Conservation (phyloP, 2,113 vertebrate genomes). For the Chroicocephalus ridibundus region DNA sequence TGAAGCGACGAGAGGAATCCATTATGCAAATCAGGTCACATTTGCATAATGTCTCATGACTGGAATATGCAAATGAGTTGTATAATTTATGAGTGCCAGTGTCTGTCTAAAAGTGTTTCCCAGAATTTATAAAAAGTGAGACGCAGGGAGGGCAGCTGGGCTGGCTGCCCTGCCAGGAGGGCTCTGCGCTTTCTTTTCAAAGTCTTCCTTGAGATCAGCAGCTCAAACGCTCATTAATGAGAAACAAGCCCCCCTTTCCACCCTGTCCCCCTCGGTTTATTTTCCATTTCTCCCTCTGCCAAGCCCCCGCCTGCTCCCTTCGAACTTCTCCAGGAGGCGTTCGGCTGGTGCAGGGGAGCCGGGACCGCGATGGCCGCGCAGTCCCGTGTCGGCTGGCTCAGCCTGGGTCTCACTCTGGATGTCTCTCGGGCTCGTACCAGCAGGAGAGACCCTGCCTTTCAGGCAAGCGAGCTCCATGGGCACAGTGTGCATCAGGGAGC, state of each 20-base stretch:
- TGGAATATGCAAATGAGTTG: slow-evolving; percentile 92
- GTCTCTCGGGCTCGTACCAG: background rate
- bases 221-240: slow-evolving; percentile 18
- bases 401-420: background rate
- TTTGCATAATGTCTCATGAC: slow-evolving; percentile 98
- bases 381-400: background rate
- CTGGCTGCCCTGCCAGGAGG: slow-evolving; percentile 54
- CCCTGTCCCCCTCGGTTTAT: background rate
- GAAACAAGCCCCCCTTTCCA: background rate
- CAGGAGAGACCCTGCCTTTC: background rate
- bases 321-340: background rate
- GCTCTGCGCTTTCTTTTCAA: slow-evolving; percentile 41
- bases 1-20: slow-evolving; percentile 92
- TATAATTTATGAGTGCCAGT: slow-evolving; percentile 96
- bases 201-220: slow-evolving; percentile 1
- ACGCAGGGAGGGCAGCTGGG: slow-evolving; percentile 57
- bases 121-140: slow-evolving; percentile 89
- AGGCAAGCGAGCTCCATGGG: background rate
- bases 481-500: background rate
- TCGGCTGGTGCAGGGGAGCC: background rate
- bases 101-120: slow-evolving; percentile 90
- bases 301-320: slow-evolving; percentile 2
- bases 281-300: background rate
- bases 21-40: slow-evolving; percentile 91
- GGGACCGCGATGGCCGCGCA: background rate